phyloP scores from a whole-genome alignment of 2,888 invertebrate genomes.

The Campopleginae sp. region DNA sequence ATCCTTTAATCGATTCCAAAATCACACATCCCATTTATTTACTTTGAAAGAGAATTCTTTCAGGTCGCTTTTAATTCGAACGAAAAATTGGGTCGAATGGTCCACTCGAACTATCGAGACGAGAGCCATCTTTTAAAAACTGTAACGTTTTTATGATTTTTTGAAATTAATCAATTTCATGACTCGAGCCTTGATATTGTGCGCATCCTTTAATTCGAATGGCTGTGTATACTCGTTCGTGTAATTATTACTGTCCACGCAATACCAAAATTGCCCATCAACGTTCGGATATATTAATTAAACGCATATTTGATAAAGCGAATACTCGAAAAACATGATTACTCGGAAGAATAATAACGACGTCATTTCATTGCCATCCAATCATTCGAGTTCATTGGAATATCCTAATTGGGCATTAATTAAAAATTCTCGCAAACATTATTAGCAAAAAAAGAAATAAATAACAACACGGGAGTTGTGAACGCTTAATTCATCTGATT shows the following conservation, averaged over 20 bases:
- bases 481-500: neutral
- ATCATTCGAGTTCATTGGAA: constrained; percentile 47
- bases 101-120: too few species aligned
- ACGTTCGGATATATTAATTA: too few species aligned
- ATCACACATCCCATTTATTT: neutral
- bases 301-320: neutral
- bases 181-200: neutral
- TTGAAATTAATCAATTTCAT: too few species aligned
- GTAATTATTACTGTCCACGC: neutral
- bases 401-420: constrained; percentile 3
- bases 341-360: constrained; percentile 11
- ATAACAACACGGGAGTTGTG: neutral
- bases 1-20: neutral
- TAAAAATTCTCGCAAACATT: constrained; percentile 7
- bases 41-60: too few species aligned
- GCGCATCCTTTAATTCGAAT: neutral
- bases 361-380: constrained; percentile 9
- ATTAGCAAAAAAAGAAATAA: neutral
- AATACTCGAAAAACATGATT: neutral
- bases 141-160: neutral
- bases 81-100: neutral
- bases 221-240: neutral
- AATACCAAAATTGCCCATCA: neutral
- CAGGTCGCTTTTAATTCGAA: too few species aligned
- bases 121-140: neutral